phyloP scores from a whole-genome alignment of 2,888 invertebrate genomes.

The Rhamnusium bicolor region DNA sequence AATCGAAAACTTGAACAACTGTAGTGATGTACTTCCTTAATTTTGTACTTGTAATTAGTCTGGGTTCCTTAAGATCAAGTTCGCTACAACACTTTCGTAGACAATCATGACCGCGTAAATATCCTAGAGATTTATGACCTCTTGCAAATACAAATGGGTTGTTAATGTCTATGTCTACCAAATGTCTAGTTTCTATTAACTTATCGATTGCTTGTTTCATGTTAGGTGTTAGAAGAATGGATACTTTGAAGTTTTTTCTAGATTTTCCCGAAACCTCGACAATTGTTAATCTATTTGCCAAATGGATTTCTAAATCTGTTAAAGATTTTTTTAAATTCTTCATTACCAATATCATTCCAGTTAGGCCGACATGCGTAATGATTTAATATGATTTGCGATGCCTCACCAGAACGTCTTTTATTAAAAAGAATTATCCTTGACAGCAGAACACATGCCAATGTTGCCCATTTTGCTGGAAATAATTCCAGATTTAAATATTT shows the following conservation, averaged over 20 bases:
- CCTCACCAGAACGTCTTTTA: slow-evolving; percentile 39
- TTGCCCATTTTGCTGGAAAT: neutral
- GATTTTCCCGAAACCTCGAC: slow-evolving; percentile 5
- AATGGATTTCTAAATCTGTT: slow-evolving; percentile 8
- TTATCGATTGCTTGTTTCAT: slow-evolving; percentile 23
- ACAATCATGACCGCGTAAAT: slow-evolving; percentile 36
- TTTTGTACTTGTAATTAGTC: neutral
- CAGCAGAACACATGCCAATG: too few species aligned
- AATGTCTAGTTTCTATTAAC: neutral
- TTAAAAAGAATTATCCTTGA: too few species aligned
- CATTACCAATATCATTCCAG: slow-evolving; percentile 13
- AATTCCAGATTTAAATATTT: neutral
- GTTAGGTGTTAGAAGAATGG: slow-evolving; percentile 15
- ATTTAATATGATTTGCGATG: slow-evolving; percentile 14
- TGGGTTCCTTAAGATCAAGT: neutral
- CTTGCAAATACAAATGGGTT: slow-evolving; percentile 26
- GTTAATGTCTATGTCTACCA: neutral
- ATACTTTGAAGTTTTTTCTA: too few species aligned
- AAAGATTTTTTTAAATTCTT: slow-evolving; percentile 14
- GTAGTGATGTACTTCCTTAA: neutral
- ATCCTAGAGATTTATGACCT: slow-evolving; percentile 3
- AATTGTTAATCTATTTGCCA: slow-evolving; percentile 11
- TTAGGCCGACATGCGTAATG: slow-evolving; percentile 11
- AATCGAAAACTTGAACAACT: neutral
- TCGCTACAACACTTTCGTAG: slow-evolving; percentile 33